These are phyloP conservation scores for Corella eumyota DNA, from an alignment of 23 tunicate species.

Conservation along the genomic window DNA sequence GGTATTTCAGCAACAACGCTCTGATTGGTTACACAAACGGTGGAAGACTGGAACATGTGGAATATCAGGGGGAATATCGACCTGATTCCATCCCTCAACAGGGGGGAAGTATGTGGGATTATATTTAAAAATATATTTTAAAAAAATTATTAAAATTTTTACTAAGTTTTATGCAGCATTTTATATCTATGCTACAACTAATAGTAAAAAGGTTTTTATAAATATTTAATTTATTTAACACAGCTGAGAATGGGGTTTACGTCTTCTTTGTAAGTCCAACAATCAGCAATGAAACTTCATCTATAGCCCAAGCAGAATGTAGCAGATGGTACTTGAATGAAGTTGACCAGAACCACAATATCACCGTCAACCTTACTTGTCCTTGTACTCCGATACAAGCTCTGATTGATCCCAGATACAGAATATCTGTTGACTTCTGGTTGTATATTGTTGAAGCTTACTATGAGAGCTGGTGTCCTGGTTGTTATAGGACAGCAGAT, in stretches of 20 bases:
- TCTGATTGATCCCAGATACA: neutral
- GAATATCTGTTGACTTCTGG: neutral
- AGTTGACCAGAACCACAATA: neutral
- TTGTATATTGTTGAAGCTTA: neutral
- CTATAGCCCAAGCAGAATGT: too few relatives aligned
- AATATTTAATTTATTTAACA: too few relatives aligned
- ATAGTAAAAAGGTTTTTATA: too few relatives aligned
- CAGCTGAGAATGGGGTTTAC: too few relatives aligned
- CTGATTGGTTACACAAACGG: conserved; percentile 10
- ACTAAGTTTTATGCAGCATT: too few relatives aligned
- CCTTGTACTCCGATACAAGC: conserved; percentile 1
- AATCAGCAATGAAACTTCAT: too few relatives aligned
- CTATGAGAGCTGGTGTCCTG: neutral
- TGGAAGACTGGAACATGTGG: neutral
- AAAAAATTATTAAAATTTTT: too few relatives aligned
- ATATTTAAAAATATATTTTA: too few relatives aligned
- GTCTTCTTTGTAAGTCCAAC: too few relatives aligned
- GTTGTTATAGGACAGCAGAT: neutral
- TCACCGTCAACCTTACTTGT: neutral
- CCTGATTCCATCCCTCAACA: conserved; percentile 4
- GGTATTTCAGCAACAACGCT: neutral
- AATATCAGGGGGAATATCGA: conserved; percentile 6
- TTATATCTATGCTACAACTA: too few relatives aligned
- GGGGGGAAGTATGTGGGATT: too few relatives aligned
- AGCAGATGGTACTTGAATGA: neutral